phyloP scores from a whole-genome alignment of 2,797 vertebrate species.

The Salmo trutta region DNA sequence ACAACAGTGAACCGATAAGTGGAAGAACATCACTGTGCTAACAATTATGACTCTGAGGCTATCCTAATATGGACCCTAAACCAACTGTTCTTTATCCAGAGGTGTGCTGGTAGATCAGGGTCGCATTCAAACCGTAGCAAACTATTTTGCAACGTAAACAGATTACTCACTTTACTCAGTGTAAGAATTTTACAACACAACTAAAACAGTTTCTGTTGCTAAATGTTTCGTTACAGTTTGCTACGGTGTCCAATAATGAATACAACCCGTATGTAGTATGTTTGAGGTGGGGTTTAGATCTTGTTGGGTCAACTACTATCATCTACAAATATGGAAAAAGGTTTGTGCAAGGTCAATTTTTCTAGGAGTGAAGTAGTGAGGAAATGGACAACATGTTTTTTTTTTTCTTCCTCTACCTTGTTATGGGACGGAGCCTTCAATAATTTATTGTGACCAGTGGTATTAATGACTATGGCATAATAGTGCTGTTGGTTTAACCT shows the following conservation, averaged over 20 bases:
- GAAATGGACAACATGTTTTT: neutral
- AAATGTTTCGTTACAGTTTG: no score
- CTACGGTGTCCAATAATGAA: no score
- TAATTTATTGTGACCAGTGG: neutral
- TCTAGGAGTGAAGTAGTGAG: neutral
- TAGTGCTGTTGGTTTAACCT: neutral
- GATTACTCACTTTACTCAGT: no score
- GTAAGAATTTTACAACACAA: no score
- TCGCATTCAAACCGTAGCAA: no score
- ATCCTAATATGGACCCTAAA: neutral
- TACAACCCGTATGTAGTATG: no score
- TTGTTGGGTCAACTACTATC: neutral
- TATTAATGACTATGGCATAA: neutral
- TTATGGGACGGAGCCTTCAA: neutral
- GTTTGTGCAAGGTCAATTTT: neutral
- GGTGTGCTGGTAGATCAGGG: no score
- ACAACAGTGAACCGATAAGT: slow-evolving; percentile 38
- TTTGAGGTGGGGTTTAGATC: no score
- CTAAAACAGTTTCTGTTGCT: no score
- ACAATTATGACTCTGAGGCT: neutral
- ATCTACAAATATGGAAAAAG: neutral
- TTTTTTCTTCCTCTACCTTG: neutral
- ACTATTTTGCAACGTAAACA: no score
- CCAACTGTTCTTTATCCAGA: neutral
- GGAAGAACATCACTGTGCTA: neutral